phyloP scores from a whole-genome alignment of 2,888 invertebrate species.

The Tetrapedia diversipes region DNA sequence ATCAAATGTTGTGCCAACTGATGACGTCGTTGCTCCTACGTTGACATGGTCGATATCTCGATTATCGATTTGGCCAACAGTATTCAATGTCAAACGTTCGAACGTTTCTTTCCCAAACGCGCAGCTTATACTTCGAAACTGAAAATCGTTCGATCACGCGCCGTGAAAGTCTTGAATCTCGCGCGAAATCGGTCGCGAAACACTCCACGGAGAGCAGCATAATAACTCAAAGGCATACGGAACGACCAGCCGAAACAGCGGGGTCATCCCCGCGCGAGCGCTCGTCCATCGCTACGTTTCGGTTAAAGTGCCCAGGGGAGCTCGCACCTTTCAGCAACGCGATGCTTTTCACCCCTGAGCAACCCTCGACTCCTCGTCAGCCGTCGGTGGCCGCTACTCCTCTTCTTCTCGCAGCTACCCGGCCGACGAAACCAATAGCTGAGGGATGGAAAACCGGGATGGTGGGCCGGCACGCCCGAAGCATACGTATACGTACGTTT shows the following conservation, averaged over 20 bases:
- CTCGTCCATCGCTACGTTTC: slow-evolving; percentile 65
- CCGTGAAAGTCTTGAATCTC: too few relatives aligned
- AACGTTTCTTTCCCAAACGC: too few relatives aligned
- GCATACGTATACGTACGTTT: slow-evolving; percentile 66
- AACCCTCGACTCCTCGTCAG: slow-evolving; percentile 49
- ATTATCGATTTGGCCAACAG: too few relatives aligned
- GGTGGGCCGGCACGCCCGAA: slow-evolving; percentile 53
- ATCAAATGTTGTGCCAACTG: too few relatives aligned
- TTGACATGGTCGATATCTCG: too few relatives aligned
- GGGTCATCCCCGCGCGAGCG: slow-evolving; percentile 9
- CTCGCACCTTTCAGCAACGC: slow-evolving; percentile 67
- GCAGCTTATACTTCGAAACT: too few relatives aligned
- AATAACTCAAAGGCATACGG: slow-evolving; percentile 3
- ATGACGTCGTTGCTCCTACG: too few relatives aligned
- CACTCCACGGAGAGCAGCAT: neutral
- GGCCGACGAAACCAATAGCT: slow-evolving; percentile 80
- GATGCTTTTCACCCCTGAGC: slow-evolving; percentile 20
- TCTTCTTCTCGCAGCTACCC: slow-evolving; percentile 63
- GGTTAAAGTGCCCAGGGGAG: slow-evolving; percentile 74
- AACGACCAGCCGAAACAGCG: neutral
- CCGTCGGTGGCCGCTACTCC: slow-evolving; percentile 65
- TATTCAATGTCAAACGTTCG: too few relatives aligned
- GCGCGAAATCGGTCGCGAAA: neutral
- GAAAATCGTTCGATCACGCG: too few relatives aligned
- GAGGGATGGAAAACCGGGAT: slow-evolving; percentile 70